Evolutionary conservation across 64 coral and sea anemone genomes (phyloP).

Genomic region (Stichodactyla helianthus): DNA sequence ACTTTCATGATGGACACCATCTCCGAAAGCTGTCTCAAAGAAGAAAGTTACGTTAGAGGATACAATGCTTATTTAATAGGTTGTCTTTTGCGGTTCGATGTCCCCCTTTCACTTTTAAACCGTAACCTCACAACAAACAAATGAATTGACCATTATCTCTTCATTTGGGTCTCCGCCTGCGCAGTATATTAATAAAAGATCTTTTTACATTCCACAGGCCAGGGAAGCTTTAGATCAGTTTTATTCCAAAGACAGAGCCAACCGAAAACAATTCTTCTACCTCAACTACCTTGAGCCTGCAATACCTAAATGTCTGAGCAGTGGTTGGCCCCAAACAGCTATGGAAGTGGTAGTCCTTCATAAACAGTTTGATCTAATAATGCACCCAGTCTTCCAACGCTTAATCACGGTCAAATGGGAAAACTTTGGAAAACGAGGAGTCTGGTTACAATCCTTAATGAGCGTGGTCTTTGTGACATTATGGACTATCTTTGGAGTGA

Average conservation of each 20-base stretch:
- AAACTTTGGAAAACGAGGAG: constrained; percentile 73
- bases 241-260: constrained; percentile 79
- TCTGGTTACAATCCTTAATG: constrained; percentile 69
- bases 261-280: constrained; percentile 88
- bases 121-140: no score
- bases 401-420: constrained; percentile 96
- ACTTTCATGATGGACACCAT: no score
- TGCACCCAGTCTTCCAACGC: constrained; percentile 94
- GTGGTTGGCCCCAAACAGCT: constrained; percentile 84
- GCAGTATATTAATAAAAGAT: background rate
- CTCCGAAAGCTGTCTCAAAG: no score
- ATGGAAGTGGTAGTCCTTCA: constrained; percentile 77
- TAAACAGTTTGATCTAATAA: constrained; percentile 97
- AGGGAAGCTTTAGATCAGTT: constrained; percentile 85
- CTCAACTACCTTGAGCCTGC: constrained; percentile 87
- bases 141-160: no score
- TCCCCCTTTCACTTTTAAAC: no score
- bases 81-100: no score
- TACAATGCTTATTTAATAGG: no score
- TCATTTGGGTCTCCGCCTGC: no score
- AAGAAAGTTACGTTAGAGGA: no score
- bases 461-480: constrained; percentile 79
- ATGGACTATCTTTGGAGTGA: constrained; percentile 84
- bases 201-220: constrained; percentile 36
- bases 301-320: constrained; percentile 74